Evolutionary conservation across 2,113 vertebrate species (phyloP).

Genomic region (human): DNA sequence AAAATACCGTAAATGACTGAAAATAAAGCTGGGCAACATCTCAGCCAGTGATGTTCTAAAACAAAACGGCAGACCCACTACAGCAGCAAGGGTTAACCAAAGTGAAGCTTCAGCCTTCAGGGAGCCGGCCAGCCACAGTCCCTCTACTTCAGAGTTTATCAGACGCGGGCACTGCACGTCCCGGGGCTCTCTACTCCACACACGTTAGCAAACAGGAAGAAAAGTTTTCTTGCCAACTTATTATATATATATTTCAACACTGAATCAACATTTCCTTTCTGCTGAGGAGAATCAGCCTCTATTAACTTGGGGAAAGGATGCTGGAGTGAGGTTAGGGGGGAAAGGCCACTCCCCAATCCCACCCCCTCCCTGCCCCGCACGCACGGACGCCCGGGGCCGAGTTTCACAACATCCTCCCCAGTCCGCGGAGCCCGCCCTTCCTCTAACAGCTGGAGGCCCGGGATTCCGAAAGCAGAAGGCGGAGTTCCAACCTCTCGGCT

Average conservation of each 20-base stretch:
- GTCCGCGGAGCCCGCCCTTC: background rate
- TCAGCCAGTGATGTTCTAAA: background rate
- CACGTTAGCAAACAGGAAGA: background rate
- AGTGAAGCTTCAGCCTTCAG: background rate
- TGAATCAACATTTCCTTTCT: background rate
- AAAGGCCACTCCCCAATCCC: background rate
- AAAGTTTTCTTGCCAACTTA: conserved; percentile 39
- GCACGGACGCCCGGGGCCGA: background rate
- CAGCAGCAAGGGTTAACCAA: background rate
- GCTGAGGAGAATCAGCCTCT: background rate
- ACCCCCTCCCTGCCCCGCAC: background rate
- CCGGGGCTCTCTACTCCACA: background rate
- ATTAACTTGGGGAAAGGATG: background rate
- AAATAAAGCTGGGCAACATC: background rate
- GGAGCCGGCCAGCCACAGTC: background rate
- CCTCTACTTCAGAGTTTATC: background rate
- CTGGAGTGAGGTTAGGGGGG: background rate
- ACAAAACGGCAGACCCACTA: background rate
- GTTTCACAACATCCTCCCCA: conserved; percentile 2
- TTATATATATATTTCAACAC: background rate
- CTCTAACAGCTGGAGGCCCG: conserved; percentile 47
- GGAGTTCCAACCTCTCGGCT: background rate
- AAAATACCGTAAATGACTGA: background rate
- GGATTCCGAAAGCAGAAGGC: background rate
- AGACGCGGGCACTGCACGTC: background rate